These are phyloP conservation scores for Caenorhabditis drosophilae DNA, from an alignment of 2,888 invertebrate species.

Conservation along the genomic window DNA sequence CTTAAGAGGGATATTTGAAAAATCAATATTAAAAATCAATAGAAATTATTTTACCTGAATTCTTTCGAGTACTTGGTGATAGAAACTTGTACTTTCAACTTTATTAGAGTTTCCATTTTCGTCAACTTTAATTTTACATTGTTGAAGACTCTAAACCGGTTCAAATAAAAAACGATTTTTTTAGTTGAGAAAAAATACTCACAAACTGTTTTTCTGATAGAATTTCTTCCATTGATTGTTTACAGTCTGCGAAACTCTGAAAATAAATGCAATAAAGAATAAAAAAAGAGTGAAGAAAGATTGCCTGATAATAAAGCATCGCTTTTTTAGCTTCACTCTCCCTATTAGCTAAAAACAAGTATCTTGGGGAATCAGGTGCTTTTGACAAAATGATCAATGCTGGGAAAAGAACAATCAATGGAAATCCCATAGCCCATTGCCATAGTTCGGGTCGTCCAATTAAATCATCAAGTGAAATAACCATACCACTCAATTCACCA, in stretches of 20 bases:
- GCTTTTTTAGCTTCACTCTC: constrained; percentile 48
- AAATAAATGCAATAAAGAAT: not conserved
- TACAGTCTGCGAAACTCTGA: constrained; percentile 30
- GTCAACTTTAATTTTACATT: constrained; percentile 29
- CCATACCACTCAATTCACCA: constrained; percentile 60
- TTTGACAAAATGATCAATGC: constrained; percentile 43
- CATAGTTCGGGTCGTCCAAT: constrained; percentile 49
- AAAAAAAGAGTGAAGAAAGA: not conserved
- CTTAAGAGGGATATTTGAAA: too few relatives aligned
- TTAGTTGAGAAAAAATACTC: constrained; percentile 11
- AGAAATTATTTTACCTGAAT: too few relatives aligned
- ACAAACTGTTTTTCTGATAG: constrained; percentile 32
- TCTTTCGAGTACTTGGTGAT: constrained; percentile 9
- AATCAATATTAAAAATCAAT: too few relatives aligned
- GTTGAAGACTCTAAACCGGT: too few relatives aligned
- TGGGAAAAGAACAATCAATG: constrained; percentile 48
- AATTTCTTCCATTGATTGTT: constrained; percentile 40
- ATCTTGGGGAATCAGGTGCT: constrained; percentile 62
- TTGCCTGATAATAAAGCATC: constrained; percentile 54
- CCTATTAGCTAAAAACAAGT: constrained; percentile 47
- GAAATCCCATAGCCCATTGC: constrained; percentile 58
- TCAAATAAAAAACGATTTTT: too few relatives aligned
- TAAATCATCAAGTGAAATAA: constrained; percentile 51
- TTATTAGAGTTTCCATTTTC: constrained; percentile 37
- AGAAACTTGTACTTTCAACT: constrained; percentile 2